Conservation (phyloP, 23 tunicate species). For the Styela plicata region DNA sequence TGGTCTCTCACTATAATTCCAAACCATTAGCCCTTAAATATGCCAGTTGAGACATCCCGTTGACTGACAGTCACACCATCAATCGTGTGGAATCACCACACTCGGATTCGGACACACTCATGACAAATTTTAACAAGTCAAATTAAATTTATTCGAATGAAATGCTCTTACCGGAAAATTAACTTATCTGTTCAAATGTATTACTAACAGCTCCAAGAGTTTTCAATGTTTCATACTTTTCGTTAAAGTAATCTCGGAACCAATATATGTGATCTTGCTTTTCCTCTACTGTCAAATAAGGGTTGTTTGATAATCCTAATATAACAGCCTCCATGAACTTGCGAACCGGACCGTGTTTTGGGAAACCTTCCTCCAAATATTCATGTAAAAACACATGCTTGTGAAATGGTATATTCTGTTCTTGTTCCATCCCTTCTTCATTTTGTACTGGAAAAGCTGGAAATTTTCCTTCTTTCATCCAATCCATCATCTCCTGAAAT, state of each 20-base stretch:
- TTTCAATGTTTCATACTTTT: slow-evolving; percentile 37
- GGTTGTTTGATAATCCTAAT: slow-evolving; percentile 51
- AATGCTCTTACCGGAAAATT: too few species aligned
- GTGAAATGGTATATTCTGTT: slow-evolving; percentile 62
- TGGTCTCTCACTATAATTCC: too few species aligned
- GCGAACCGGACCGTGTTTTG: slow-evolving; percentile 67
- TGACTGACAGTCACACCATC: too few species aligned
- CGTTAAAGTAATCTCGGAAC: slow-evolving; percentile 78
- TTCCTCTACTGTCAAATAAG: slow-evolving; percentile 52
- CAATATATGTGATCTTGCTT: slow-evolving; percentile 82
- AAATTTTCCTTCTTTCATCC: slow-evolving; percentile 67
- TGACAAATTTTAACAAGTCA: too few species aligned
- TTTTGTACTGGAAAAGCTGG: slow-evolving; percentile 70
- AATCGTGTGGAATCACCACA: too few species aligned
- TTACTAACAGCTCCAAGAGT: slow-evolving; percentile 40
- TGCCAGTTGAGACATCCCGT: too few species aligned
- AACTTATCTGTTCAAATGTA: too few species aligned
- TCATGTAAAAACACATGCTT: slow-evolving; percentile 81
- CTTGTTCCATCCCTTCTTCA: slow-evolving; percentile 73
- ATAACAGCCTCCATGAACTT: slow-evolving; percentile 63
- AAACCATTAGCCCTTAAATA: too few species aligned
- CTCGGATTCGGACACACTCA: too few species aligned
- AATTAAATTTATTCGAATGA: too few species aligned
- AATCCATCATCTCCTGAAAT: slow-evolving; percentile 35
- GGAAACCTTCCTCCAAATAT: slow-evolving; percentile 67